Evolutionary conservation across 1,140 invertebrate species (phyloP), one percentile per base, ranked within the genome.

Genomic region (Scaptodrosophila lebanonensis): DNA sequence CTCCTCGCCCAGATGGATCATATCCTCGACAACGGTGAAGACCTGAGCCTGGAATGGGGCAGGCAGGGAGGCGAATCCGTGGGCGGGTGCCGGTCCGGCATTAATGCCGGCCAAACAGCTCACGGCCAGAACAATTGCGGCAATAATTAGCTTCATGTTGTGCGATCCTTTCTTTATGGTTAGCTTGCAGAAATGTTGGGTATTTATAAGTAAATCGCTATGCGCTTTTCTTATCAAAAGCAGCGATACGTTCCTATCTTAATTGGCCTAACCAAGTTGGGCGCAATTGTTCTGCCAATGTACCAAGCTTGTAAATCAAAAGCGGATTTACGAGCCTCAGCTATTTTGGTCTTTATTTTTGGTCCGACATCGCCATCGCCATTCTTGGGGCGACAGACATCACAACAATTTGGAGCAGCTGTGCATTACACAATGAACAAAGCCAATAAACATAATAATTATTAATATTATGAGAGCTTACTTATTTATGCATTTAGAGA

Each of bases 391-490:
- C 32, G 35, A 39, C 38, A 25, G 40, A 35, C 45, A 35, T 57
- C 45, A 35, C 29, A 17, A 13, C 27, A 42, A 47, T 54, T 38
- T 47, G 22, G 42, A 20, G 32, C 47, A 42, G 20, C 6, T 6
- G 9, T 18, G 2, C 7, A 2, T 3, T 1, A n/a, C 2, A 11
- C 9, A 18, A n/a, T n/a, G 42, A 27, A 20, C 25, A 27, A 16
- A 6, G 12, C 8, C 59, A 62, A 51, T 39, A 62, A 52, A 62
- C 22, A 63, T 32, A 64, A 63, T 53, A 63, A 64, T 75, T 69
- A 75, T 69, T 75, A 57, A 75, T 66, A 61, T 43, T 52, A 56
- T 44, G 15, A 35, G 38, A 63, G 17, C 51, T 62, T 11, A 18
- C 30, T 45, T 49, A 45, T 54, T 60, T 42, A 42, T 22, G 56